phyloP scores from a whole-genome alignment of 2,113 vertebrate species.

The Climacteris rufus region DNA sequence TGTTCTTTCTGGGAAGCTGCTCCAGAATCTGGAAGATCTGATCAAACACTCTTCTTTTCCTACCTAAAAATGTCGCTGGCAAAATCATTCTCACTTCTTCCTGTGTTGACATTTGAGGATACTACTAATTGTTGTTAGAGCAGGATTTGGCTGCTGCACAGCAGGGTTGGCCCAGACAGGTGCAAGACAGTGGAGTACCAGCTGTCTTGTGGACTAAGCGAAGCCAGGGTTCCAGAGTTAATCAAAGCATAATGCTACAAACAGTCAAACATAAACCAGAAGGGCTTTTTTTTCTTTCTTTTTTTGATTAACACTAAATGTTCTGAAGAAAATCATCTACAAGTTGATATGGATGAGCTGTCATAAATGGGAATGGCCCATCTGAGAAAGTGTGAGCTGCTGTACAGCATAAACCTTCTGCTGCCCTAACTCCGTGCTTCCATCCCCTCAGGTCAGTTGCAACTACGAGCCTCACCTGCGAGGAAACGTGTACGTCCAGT shows the following conservation, averaged over 20 bases:
- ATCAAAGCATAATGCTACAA: neutral
- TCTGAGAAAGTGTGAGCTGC: neutral
- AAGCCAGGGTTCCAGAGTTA: neutral
- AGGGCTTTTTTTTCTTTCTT: neutral
- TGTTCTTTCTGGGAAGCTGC: neutral
- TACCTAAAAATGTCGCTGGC: neutral
- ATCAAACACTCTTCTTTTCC: neutral
- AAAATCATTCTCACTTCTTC: neutral
- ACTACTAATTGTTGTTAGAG: neutral
- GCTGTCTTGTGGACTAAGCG: neutral
- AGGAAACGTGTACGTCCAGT: constrained; percentile 96
- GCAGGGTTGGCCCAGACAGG: neutral
- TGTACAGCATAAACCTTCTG: neutral
- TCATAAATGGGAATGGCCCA: neutral
- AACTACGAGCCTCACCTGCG: constrained; percentile 94
- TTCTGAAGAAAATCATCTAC: neutral
- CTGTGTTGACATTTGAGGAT: neutral
- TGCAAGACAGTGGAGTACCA: neutral
- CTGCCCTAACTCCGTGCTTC: neutral
- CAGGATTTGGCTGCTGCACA: neutral
- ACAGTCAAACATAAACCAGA: neutral
- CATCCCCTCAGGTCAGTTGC: constrained; percentile 86
- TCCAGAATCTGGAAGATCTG: neutral
- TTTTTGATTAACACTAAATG: neutral
- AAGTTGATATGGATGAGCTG: neutral